Evolutionary conservation across 1,140 invertebrate genomes (phyloP), one percentile per base, ranked within the genome.

Genomic region (Achroia grisella): DNA sequence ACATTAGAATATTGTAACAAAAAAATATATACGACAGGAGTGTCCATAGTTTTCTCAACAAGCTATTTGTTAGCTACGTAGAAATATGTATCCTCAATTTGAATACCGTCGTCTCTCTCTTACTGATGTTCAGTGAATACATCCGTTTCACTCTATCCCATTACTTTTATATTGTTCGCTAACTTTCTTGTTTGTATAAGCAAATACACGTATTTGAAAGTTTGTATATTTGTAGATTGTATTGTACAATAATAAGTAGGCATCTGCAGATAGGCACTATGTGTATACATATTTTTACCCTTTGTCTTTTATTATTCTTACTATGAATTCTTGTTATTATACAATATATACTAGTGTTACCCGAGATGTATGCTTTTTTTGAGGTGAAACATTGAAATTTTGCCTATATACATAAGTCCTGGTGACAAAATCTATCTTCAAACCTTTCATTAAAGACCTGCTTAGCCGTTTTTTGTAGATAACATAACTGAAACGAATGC

Each of bases 161-260:
- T 84, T 82, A 82, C 78, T 84, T 84, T 84, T 84, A 84, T 84
- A 81, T 84, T 84, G 77, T 84, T 84, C 80, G 78, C 77, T 84
- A 84, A 84, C 78, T 84, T 84, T 84, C 80, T 84, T 84, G 80
- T 84, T 82, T 84, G 76, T 84, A 79, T 82, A 82, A 80, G 80
- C 80, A 82, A 84, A 84, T 84, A 80, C 74, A 80, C 72, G 71
- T 80, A 81, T 84, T 80, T 82, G 80, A 84, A 84, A 84, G 80
- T 84, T 84, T 80, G 78, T 82, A 71, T 81, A 84, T 82, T 84
- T 80, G 73, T 80, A 71, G 70, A 67, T 82, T 79, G 67, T 71
- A 79, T 78, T 76, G 67, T 77, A 71, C 65, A 60, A 62, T 68
- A 66, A 73, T 74, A 74, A 71, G 54, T 62, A 63, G 45, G 57